Percentiles rank a stretch among this genome's conserved stretches.
Conservation (phyloP, 2,888 invertebrate genomes). For the Aspidiotus destructor region DNA sequence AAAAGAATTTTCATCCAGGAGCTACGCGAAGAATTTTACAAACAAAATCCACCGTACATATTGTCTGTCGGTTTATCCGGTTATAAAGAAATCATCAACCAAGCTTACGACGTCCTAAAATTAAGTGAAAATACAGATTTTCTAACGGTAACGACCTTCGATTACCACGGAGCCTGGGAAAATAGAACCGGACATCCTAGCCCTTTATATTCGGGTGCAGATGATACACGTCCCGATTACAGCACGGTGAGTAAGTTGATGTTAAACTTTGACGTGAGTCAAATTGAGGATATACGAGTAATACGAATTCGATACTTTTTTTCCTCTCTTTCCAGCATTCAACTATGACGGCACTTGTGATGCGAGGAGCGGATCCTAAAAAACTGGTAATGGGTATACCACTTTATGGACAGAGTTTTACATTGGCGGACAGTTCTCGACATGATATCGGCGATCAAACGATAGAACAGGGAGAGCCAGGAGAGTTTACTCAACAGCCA, state of each 20-base stretch:
- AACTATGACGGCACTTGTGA: slow-evolving; percentile 24
- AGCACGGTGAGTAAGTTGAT: slow-evolving; percentile 60
- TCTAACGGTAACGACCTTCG: slow-evolving; percentile 76
- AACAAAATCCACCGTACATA: slow-evolving; percentile 52
- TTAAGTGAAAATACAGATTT: slow-evolving; percentile 65
- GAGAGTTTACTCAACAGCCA: slow-evolving; percentile 53
- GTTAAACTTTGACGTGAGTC: neutral
- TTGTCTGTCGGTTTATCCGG: slow-evolving; percentile 78
- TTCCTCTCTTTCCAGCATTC: slow-evolving; percentile 22
- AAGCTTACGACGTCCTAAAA: slow-evolving; percentile 67
- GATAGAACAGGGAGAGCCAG: slow-evolving; percentile 55
- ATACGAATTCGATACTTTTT: neutral
- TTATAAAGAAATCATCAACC: slow-evolving; percentile 79
- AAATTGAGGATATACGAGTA: neutral
- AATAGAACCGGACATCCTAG: slow-evolving; percentile 68
- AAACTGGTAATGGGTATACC: slow-evolving; percentile 74
- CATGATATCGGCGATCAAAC: slow-evolving; percentile 53
- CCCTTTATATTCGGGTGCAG: slow-evolving; percentile 56
- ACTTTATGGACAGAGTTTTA: slow-evolving; percentile 79
- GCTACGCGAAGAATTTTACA: slow-evolving; percentile 53
- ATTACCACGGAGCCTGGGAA: slow-evolving; percentile 87
- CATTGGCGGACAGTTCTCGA: slow-evolving; percentile 44
- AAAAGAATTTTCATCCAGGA: slow-evolving; percentile 43
- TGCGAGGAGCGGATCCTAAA: slow-evolving; percentile 59
- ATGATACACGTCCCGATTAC: slow-evolving; percentile 64